A percentile compares a stretch with the other conserved stretches of the same genome.
phyloP scores from a whole-genome alignment of 2,888 invertebrate genomes.

The Uropetala carovei region DNA sequence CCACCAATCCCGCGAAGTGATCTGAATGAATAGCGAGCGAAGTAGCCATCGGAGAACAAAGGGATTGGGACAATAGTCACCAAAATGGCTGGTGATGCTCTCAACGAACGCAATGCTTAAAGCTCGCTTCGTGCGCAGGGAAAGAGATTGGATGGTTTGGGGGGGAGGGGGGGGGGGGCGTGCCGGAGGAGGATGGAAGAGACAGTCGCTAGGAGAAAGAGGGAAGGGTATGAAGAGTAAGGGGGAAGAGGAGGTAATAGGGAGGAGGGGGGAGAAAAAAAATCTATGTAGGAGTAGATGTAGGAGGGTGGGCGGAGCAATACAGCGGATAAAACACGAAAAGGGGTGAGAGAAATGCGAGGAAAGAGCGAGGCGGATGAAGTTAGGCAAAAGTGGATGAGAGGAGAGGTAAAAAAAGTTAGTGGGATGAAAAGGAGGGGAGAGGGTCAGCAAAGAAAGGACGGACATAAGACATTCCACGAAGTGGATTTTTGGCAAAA shows the following conservation, averaged over 20 bases:
- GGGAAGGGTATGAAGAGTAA: background rate
- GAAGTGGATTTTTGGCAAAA: too few relatives aligned
- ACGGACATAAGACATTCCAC: too few relatives aligned
- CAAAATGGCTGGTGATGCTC: conserved; percentile 59
- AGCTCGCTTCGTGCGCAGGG: conserved; percentile 32
- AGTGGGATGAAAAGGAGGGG: too few relatives aligned
- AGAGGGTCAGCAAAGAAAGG: too few relatives aligned
- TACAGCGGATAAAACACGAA: too few relatives aligned
- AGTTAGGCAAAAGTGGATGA: too few relatives aligned
- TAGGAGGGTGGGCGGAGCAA: background rate
- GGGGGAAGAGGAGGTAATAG: background rate
- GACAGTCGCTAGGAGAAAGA: background rate
- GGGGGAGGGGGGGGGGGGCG: conserved; percentile 5
- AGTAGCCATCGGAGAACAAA: conserved; percentile 62
- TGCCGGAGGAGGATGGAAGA: background rate
- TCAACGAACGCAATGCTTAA: conserved; percentile 60
- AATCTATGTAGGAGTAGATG: background rate
- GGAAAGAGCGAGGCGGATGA: background rate
- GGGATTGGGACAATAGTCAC: conserved; percentile 57
- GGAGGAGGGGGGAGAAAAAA: background rate
- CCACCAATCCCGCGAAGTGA: conserved; percentile 55
- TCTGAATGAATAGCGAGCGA: conserved; percentile 53
- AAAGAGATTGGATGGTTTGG: conserved; percentile 50
- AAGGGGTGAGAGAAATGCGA: background rate
- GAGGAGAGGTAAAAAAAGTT: too few relatives aligned